These are phyloP conservation scores for Acromyrmex echinatior DNA, from an alignment of 1,140 invertebrate species.

Conservation along the genomic window DNA sequence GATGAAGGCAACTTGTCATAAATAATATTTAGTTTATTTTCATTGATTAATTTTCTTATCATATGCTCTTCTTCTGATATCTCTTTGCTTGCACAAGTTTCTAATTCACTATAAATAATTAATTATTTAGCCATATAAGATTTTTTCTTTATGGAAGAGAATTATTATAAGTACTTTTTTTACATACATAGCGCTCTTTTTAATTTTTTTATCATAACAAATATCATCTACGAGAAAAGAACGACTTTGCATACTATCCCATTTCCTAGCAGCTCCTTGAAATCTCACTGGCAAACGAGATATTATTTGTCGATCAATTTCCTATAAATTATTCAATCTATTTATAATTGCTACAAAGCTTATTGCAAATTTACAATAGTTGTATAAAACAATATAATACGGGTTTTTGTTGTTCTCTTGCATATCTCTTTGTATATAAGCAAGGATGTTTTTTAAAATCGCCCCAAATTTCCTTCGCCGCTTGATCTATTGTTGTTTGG, in stretches of 20 bases:
- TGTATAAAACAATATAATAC: neutral
- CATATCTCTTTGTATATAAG: neutral
- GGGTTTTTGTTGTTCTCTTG: constrained; percentile 3
- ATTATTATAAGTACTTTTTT: neutral
- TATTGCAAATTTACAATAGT: constrained; percentile 24
- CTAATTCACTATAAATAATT: neutral
- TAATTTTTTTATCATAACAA: neutral
- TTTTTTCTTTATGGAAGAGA: neutral
- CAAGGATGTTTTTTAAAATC: constrained; percentile 24
- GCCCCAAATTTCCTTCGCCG: constrained; percentile 48
- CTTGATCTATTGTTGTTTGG: constrained; percentile 19
- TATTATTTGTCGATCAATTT: neutral
- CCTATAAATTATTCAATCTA: constrained; percentile 14
- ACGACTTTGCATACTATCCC: constrained; percentile 39
- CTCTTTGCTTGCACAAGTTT: neutral
- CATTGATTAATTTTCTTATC: constrained; percentile 76
- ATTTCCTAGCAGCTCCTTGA: constrained; percentile 37
- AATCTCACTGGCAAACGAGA: constrained; percentile 40
- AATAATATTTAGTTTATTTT: constrained; percentile 75
- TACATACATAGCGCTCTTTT: neutral
- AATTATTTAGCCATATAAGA: neutral
- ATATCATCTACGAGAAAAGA: neutral
- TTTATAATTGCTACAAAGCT: neutral
- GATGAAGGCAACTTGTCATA: constrained; percentile 75
- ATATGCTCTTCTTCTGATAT: neutral